phyloP scores from a whole-genome alignment of 2,888 invertebrate genomes.

The Agriopis marginaria region DNA sequence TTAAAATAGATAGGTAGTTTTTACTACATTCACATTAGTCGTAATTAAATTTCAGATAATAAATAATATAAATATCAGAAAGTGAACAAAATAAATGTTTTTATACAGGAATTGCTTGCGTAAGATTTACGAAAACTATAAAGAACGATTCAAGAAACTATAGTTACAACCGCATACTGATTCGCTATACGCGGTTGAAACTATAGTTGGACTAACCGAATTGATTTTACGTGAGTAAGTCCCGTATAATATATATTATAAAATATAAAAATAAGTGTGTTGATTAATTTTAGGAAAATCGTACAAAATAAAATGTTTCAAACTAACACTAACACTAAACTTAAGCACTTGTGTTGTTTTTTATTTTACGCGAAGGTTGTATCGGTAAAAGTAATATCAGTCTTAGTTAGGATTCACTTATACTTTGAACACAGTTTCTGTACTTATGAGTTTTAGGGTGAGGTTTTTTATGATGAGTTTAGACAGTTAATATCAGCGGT shows the following conservation, averaged over 20 bases:
- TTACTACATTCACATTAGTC: neutral
- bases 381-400: neutral
- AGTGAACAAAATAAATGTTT: neutral
- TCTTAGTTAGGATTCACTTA: neutral
- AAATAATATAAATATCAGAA: neutral
- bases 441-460: neutral
- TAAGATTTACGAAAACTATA: no score
- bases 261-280: neutral
- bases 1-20: no score
- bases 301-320: neutral
- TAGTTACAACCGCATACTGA: no score
- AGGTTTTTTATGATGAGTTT: neutral
- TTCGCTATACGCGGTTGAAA: no score
- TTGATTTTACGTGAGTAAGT: no score
- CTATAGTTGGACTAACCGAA: no score
- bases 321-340: no score
- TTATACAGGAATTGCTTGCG: no score
- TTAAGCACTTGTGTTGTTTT: neutral
- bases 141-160: no score
- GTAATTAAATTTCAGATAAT: neutral
- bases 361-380: neutral
- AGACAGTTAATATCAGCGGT: neutral
- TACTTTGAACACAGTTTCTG: neutral
- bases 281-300: neutral
- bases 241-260: no score